phyloP scores from a whole-genome alignment of 2,888 invertebrate species.

The Dichetophora obliterata region DNA sequence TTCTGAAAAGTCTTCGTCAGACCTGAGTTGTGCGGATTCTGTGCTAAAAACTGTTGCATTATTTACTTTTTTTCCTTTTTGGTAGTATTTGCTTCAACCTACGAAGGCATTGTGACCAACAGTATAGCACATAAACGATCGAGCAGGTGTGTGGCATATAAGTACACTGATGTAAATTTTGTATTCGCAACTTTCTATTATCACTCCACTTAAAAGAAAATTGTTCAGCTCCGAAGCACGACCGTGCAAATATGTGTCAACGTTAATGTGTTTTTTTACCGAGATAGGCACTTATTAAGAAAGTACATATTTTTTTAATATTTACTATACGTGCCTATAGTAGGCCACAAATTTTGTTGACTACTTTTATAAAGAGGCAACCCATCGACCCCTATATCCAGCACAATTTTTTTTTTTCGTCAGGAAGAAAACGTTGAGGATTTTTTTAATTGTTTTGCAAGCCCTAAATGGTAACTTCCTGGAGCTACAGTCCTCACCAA shows the following conservation, averaged over 20 bases:
- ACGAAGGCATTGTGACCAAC: background rate
- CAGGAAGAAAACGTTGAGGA: background rate
- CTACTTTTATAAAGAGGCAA: background rate
- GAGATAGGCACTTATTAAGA: background rate
- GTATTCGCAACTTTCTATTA: background rate
- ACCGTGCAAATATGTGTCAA: background rate
- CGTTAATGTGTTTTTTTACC: background rate
- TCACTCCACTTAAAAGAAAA: background rate
- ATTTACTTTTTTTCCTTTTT: background rate
- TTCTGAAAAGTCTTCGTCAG: background rate
- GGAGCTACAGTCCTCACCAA: background rate
- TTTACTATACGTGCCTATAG: background rate
- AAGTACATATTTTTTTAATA: background rate
- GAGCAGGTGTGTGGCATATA: background rate
- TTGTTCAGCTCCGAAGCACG: background rate
- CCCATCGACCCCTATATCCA: background rate
- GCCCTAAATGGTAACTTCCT: background rate
- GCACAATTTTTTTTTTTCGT: background rate
- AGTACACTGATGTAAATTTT: background rate
- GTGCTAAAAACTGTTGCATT: background rate
- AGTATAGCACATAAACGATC: background rate
- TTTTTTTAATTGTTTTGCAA: background rate
- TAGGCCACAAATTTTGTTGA: background rate
- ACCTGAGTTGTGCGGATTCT: background rate
- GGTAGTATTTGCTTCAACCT: background rate